Evolutionary conservation across 2,888 invertebrate genomes (phyloP), one percentile per base, ranked within the genome.

Genomic region (Anoplius nigerrimus): DNA sequence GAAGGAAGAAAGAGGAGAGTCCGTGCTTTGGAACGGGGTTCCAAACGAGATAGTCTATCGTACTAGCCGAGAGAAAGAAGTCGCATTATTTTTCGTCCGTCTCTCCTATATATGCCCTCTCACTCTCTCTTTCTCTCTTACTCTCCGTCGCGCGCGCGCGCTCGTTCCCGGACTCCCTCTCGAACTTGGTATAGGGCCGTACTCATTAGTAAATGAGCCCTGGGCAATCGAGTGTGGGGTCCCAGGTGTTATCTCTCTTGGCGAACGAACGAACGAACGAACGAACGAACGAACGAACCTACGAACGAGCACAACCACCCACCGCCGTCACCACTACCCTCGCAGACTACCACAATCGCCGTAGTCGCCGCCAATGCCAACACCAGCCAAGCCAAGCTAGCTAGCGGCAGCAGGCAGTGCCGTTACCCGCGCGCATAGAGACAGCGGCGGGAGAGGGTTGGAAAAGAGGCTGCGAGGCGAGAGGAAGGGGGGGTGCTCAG

Each of bases 171-270:
- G 53, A 22, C 22, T 22, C 22, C 53, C 22, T 59, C 42, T 55
- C 24, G 22, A 53, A 20, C 20, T 18, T 2, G 27, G 21, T 82
- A 75, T 79, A 79, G 79, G 77, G 70, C 73, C 79, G 79, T 81
- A 81, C 84, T 86, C 86, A 86, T 86, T 86, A 86, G 86, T 81
- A 84, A 86, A 86, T 86, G 86, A 85, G 83, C 82, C 79, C 82
- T 70, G 71, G 75, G 80, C 80, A 78, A 82, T 81, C 80, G 79
- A 80, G 81, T 69, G 74, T 69, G 11, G 76, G 80, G 83, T 79
- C 86, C 82, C 87, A 87, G 87, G 86, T 87, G 87, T 80, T 83
- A 76, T 79, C 79, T 75, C 70, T 74, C 61, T 59, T 75, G 69
- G 75, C 62, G 68, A 70, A 66, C 72, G 71, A 66, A 71, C 69